A percentile compares a stretch with the other conserved stretches of the same genome.
These are phyloP conservation scores for Lasioglossum lativentre DNA, from an alignment of 2,888 invertebrate species.

Conservation along the genomic window DNA sequence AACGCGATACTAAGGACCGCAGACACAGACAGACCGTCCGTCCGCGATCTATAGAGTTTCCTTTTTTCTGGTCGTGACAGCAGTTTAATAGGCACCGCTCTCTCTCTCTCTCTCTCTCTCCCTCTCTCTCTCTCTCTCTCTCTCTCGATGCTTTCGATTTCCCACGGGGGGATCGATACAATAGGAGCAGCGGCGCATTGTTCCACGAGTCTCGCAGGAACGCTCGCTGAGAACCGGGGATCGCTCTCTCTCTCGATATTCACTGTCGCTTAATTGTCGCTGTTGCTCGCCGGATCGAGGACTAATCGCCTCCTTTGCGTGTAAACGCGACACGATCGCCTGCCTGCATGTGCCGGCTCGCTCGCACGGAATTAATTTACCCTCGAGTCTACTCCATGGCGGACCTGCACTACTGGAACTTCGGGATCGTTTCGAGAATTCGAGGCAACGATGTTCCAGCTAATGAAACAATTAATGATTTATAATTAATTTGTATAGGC, in stretches of 20 bases:
- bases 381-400: background rate
- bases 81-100: constrained; percentile 22
- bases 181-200: constrained; percentile 14
- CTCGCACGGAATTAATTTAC: background rate
- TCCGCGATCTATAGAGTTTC: constrained; percentile 17
- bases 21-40: constrained; percentile 11
- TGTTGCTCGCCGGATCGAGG: background rate
- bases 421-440: background rate
- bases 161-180: constrained; percentile 45
- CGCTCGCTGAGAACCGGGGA: background rate
- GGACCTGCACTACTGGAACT: background rate
- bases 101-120: background rate
- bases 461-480: background rate
- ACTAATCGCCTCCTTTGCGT: background rate
- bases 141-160: constrained; percentile 41
- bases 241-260: constrained; percentile 1
- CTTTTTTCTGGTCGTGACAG: constrained; percentile 49
- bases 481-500: background rate
- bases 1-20: constrained; percentile 36
- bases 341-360: background rate
- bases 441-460: background rate
- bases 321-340: background rate
- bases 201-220: constrained; percentile 13
- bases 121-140: background rate
- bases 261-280: constrained; percentile 28